These are phyloP conservation scores for Leptopterna dolabrata DNA, from an alignment of 2,888 invertebrate species.

Conservation along the genomic window DNA sequence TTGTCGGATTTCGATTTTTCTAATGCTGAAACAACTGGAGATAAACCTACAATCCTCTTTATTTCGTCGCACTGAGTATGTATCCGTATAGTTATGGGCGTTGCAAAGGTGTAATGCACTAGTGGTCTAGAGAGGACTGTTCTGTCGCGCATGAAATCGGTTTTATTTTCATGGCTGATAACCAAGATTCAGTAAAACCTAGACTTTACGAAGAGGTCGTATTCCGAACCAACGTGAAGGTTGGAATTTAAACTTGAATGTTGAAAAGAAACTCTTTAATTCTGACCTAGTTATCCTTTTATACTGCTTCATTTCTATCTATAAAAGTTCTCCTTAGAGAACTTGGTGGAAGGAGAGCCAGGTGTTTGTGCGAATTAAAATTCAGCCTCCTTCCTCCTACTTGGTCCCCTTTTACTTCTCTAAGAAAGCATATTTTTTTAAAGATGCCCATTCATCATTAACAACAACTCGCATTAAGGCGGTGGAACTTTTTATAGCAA, in stretches of 20 bases:
- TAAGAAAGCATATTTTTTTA: constrained; percentile 33
- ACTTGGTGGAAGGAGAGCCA: background rate
- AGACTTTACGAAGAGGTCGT: too few relatives aligned
- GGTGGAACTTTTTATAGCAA: constrained; percentile 16
- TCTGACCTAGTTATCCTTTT: background rate
- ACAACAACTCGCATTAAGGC: constrained; percentile 43
- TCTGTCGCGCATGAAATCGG: too few relatives aligned
- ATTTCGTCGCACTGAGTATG: too few relatives aligned
- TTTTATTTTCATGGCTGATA: too few relatives aligned
- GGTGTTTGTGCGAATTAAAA: constrained; percentile 44
- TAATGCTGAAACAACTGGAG: too few relatives aligned
- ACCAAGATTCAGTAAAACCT: too few relatives aligned
- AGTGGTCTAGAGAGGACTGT: too few relatives aligned
- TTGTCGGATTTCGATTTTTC: too few relatives aligned
- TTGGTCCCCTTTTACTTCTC: background rate
- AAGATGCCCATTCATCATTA: constrained; percentile 29
- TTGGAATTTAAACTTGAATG: background rate
- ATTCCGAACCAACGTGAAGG: too few relatives aligned
- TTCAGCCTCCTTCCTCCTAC: background rate
- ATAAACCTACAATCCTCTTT: too few relatives aligned
- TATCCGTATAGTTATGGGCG: too few relatives aligned
- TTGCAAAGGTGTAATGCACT: too few relatives aligned
- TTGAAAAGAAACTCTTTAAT: background rate
- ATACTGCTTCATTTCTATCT: background rate
- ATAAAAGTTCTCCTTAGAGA: background rate